Percentiles rank a stretch among this genome's conserved stretches.
These are phyloP conservation scores for Lophura nycthemera DNA, from an alignment of 2,113 vertebrate genomes.

Conservation along the genomic window DNA sequence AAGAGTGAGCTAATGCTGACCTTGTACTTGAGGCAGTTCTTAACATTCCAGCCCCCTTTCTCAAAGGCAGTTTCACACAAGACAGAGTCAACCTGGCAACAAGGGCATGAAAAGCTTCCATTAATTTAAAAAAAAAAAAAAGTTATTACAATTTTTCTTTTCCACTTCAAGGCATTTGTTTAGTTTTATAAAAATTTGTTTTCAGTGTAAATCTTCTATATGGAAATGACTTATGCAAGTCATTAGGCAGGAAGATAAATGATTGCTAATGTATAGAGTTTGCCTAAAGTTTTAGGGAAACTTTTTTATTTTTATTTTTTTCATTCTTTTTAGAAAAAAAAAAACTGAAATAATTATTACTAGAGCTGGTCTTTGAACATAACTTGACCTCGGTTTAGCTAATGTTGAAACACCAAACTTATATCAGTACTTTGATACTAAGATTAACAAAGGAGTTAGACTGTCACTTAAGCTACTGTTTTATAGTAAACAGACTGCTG, in stretches of 20 bases:
- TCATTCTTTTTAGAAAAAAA: neutral
- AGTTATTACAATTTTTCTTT: neutral
- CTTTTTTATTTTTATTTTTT: no score
- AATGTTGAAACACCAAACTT: neutral
- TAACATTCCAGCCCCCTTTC: neutral
- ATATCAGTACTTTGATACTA: no score
- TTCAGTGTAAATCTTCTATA: fast-evolving
- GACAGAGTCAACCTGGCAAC: neutral
- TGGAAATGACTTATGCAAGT: neutral
- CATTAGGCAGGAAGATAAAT: neutral
- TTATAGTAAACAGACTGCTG: neutral
- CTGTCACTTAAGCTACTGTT: neutral
- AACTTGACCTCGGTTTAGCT: neutral
- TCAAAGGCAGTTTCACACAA: neutral
- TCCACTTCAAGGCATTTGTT: neutral
- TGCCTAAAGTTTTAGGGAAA: neutral
- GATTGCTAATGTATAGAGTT: neutral
- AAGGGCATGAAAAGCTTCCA: neutral
- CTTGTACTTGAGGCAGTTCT: neutral
- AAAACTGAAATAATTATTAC: neutral
- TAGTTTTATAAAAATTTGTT: neutral
- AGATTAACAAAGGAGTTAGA: neutral
- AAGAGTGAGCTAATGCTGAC: neutral
- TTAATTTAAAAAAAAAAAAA: neutral
- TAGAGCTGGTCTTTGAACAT: neutral